Conservation (phyloP, 1,140 invertebrate genomes). For the Aricia agestis region DNA sequence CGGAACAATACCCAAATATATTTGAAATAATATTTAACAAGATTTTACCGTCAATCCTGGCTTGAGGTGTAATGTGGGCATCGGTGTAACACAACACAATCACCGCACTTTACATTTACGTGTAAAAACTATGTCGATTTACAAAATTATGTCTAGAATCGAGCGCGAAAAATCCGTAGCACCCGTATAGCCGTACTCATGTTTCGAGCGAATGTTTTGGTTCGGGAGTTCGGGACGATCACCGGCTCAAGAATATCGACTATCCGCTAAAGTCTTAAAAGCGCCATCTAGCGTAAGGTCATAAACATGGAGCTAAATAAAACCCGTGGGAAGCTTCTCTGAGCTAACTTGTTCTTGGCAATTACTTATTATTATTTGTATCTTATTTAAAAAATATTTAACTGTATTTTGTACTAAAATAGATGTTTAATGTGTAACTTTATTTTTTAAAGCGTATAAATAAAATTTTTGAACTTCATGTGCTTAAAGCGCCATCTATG, state of each 20-base stretch:
- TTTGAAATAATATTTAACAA: conserved; percentile 27
- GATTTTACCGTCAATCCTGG: conserved; percentile 69
- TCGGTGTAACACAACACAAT: conserved; percentile 42
- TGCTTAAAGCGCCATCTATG: conserved; percentile 23
- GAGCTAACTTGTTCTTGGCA: too few relatives aligned
- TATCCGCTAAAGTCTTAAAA: conserved; percentile 4
- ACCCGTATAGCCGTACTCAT: conserved; percentile 40
- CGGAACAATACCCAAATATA: conserved; percentile 50
- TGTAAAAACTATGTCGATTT: conserved; percentile 34
- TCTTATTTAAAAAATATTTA: too few relatives aligned
- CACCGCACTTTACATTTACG: conserved; percentile 54
- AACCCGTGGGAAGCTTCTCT: not conserved
- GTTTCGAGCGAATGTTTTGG: conserved; percentile 64
- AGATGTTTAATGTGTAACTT: too few relatives aligned
- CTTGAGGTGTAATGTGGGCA: conserved; percentile 71
- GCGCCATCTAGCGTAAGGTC: conserved; percentile 42
- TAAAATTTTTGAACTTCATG: not conserved
- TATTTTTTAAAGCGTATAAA: too few relatives aligned
- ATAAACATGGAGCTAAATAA: too few relatives aligned
- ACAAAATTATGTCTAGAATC: conserved; percentile 43
- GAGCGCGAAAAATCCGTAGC: conserved; percentile 61
- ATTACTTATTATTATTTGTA: too few relatives aligned
- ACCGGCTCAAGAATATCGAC: conserved; percentile 1
- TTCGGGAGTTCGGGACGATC: conserved; percentile 33
- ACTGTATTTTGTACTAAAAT: too few relatives aligned